Evolutionary conservation across 92 coral and sea anemone species (phyloP).

Genomic region (Phenganax subtilis): DNA sequence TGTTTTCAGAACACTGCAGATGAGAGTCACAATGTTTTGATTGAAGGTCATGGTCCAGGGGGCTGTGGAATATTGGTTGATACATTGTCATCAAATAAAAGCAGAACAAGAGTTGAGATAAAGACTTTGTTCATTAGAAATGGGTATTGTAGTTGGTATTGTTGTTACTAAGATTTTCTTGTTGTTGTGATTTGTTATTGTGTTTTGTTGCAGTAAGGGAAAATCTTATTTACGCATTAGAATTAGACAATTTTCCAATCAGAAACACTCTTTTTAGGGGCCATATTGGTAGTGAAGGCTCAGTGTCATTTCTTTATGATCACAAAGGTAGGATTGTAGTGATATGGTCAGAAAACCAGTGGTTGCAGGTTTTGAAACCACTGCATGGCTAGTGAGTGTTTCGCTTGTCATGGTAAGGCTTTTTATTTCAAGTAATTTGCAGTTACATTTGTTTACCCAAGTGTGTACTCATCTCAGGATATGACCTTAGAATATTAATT

Average conservation of each 20-base stretch:
- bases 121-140: slow-evolving; percentile 73
- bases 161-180: neutral
- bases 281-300: slow-evolving; percentile 77
- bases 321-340: slow-evolving; percentile 63
- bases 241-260: too few relatives aligned
- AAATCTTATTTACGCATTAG: too few relatives aligned
- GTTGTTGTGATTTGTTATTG: neutral
- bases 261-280: slow-evolving; percentile 43
- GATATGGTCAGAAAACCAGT: neutral
- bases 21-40: slow-evolving; percentile 22
- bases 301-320: slow-evolving; percentile 80
- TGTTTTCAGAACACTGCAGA: slow-evolving; percentile 36
- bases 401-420: too few relatives aligned
- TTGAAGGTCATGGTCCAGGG: slow-evolving; percentile 90
- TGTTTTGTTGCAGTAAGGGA: neutral
- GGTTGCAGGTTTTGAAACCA: too few relatives aligned
- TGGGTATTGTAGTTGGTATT: slow-evolving; percentile 51
- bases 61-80: slow-evolving; percentile 85
- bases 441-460: too few relatives aligned
- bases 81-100: slow-evolving; percentile 69
- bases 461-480: too few relatives aligned
- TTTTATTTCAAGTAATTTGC: neutral
- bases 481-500: neutral
- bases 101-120: slow-evolving; percentile 67
- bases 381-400: too few relatives aligned